Percentiles rank a stretch among this genome's conserved stretches.
These are phyloP conservation scores for Drosophila flavopinicola DNA, from an alignment of 2,888 invertebrate species.

Conservation along the genomic window DNA sequence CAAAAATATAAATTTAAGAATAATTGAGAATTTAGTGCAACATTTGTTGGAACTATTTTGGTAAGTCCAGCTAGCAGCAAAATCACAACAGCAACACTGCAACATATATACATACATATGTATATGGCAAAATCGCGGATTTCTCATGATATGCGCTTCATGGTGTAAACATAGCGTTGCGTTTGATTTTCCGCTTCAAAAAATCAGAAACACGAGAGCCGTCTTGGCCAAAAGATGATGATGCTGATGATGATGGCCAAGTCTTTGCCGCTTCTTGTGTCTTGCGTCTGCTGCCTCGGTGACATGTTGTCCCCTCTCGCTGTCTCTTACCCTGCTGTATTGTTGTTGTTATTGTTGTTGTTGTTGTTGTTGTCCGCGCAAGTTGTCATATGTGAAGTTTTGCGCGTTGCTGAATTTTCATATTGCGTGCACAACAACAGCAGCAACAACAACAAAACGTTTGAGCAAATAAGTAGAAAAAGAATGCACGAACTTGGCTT, in stretches of 20 bases:
- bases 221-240: constrained; percentile 34
- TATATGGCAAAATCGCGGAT: neutral
- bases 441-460: constrained; percentile 33
- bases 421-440: constrained; percentile 57
- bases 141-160: constrained; percentile 19
- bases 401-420: constrained; percentile 75
- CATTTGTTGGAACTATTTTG: too few relatives aligned
- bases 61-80: neutral
- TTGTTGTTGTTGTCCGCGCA: constrained; percentile 49
- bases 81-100: neutral
- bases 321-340: constrained; percentile 15
- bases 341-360: constrained; percentile 16
- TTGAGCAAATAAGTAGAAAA: constrained; percentile 25
- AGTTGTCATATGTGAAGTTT: constrained; percentile 78
- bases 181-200: constrained; percentile 79
- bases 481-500: constrained; percentile 54
- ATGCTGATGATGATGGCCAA: constrained; percentile 42
- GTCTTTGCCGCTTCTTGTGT: constrained; percentile 31
- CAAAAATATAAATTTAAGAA: too few relatives aligned
- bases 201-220: constrained; percentile 72
- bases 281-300: constrained; percentile 22
- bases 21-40: too few relatives aligned
- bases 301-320: constrained; percentile 24
- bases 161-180: constrained; percentile 59
- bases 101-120: too few relatives aligned